These are phyloP conservation scores for Scyliorhinus canicula DNA, from an alignment of 2,797 vertebrate species.

Conservation along the genomic window DNA sequence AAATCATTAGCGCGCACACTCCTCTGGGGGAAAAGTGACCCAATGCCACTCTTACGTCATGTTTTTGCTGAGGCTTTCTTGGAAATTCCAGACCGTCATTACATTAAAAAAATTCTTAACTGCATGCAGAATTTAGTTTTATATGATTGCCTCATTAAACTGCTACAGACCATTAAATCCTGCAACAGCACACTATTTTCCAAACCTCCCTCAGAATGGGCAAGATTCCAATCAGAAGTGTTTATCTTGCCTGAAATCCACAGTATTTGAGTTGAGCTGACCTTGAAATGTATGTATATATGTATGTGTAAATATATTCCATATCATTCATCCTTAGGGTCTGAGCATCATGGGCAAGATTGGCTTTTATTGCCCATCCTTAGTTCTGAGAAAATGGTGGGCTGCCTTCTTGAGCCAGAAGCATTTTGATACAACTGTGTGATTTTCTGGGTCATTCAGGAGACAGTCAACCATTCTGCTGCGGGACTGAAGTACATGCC, in stretches of 20 bases:
- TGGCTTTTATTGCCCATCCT: neutral
- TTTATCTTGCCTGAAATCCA: neutral
- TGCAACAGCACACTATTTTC: neutral
- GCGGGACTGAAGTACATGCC: neutral
- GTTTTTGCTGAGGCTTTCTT: neutral
- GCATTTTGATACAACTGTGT: neutral
- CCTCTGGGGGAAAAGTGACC: neutral
- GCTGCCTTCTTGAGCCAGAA: neutral
- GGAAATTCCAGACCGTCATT: neutral
- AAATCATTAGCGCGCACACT: neutral
- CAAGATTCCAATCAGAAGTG: neutral
- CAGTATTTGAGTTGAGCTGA: neutral
- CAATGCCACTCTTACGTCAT: neutral
- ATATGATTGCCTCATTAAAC: slow-evolving; percentile 19
- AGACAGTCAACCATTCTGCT: neutral
- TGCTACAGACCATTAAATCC: neutral
- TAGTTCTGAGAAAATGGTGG: neutral
- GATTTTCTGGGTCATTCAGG: neutral
- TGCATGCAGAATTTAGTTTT: slow-evolving; percentile 8
- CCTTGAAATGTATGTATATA: neutral
- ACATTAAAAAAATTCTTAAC: neutral
- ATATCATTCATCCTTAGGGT: neutral
- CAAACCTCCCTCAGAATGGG: neutral
- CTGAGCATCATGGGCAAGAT: neutral
- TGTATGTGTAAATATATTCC: neutral